These are phyloP conservation scores for Sebastes aleutianus DNA, from an alignment of 2,797 vertebrate genomes.

Conservation along the genomic window DNA sequence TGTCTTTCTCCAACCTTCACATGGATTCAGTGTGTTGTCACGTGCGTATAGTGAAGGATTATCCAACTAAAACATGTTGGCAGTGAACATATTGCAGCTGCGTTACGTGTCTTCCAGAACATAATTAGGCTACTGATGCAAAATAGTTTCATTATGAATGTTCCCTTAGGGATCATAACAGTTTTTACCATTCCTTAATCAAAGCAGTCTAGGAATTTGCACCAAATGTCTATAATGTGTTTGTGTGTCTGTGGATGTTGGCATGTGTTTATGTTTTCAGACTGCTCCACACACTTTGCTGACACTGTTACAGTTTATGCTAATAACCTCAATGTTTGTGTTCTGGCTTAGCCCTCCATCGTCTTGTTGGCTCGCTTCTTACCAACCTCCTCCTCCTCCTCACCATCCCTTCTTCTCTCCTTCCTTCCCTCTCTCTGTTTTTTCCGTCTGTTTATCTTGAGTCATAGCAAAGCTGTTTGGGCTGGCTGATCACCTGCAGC, in stretches of 20 bases:
- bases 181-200: background rate
- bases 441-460: slow-evolving; percentile 22
- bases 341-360: slow-evolving; percentile 2
- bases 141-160: background rate
- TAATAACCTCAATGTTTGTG: slow-evolving; percentile 39
- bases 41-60: background rate
- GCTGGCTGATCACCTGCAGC: slow-evolving; percentile 6
- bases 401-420: background rate
- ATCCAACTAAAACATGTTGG: background rate
- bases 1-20: background rate
- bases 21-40: background rate
- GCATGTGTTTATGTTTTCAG: background rate
- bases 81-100: background rate
- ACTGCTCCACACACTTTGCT: background rate
- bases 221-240: background rate
- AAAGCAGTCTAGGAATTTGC: background rate
- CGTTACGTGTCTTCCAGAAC: background rate
- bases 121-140: background rate
- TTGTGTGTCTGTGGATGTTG: background rate
- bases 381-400: background rate
- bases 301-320: slow-evolving; percentile 14
- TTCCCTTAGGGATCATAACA: background rate
- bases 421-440: background rate
- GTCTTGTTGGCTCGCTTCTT: slow-evolving; percentile 7
- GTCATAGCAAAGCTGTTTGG: slow-evolving; percentile 11